Percentiles rank a stretch among this genome's conserved stretches.
Evolutionary conservation across 2,113 vertebrate species (phyloP).

Genomic region (Passerina amoena): DNA sequence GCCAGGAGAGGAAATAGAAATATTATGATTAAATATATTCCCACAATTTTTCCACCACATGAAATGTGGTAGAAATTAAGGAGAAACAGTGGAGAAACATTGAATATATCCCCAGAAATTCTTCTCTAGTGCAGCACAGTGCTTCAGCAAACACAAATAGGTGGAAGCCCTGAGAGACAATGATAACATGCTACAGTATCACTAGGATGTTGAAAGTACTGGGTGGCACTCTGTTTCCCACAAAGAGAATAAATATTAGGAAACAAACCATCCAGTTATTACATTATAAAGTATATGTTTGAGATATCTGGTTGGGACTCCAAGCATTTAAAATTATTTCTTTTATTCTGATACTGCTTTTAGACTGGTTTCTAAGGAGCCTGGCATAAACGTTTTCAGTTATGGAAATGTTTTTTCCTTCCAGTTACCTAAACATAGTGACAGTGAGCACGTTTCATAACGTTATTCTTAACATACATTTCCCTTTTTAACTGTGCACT

Average conservation of each 20-base stretch:
- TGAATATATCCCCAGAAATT: neutral
- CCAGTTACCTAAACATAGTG: neutral
- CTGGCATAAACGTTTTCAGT: neutral
- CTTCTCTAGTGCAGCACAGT: neutral
- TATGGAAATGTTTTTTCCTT: neutral
- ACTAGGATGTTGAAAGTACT: neutral
- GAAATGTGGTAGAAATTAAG: neutral
- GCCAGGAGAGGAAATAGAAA: slow-evolving; percentile 9
- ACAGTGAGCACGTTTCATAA: neutral
- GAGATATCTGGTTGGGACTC: neutral
- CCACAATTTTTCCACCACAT: neutral
- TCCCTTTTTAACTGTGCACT: neutral
- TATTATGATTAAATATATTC: neutral
- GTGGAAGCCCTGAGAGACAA: neutral
- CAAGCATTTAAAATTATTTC: neutral
- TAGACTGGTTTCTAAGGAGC: neutral
- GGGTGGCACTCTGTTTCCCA: neutral
- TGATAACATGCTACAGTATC: neutral
- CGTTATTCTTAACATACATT: neutral
- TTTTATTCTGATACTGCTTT: neutral
- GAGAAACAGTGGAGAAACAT: neutral
- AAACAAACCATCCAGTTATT: neutral
- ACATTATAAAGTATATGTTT: neutral
- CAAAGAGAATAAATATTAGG: neutral
- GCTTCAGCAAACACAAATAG: neutral